Evolutionary conservation across 1,140 invertebrate genomes (phyloP).

Genomic region (Apis dorsata): DNA sequence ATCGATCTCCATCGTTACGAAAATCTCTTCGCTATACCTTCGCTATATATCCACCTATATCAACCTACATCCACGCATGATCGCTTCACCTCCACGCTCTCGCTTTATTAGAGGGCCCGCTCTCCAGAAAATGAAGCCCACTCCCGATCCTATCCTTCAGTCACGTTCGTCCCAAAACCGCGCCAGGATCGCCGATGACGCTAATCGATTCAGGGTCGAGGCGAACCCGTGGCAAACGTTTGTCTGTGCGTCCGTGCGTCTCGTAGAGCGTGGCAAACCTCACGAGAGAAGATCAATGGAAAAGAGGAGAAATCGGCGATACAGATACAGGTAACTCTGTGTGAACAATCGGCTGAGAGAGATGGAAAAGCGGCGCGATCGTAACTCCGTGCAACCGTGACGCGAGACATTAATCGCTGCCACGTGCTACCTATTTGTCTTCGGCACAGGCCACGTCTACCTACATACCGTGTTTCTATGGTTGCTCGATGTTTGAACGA

Average conservation of each 20-base stretch:
- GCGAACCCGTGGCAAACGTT: slow-evolving; percentile 1
- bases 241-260: not conserved
- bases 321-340: not conserved
- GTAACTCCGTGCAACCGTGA: slow-evolving; percentile 28
- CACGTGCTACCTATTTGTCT: slow-evolving; percentile 57
- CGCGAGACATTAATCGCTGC: slow-evolving; percentile 49
- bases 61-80: not conserved
- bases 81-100: not conserved
- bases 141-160: not conserved
- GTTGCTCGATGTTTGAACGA: not conserved
- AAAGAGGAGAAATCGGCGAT: not conserved
- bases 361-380: slow-evolving; percentile 11
- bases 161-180: not conserved
- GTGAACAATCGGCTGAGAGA: not conserved
- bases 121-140: slow-evolving; percentile 1
- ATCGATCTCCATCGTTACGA: not conserved
- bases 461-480: not conserved
- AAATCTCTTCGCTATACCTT: not conserved
- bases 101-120: not conserved
- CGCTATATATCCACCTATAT: too few relatives aligned
- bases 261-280: not conserved
- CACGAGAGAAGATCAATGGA: slow-evolving; percentile 16
- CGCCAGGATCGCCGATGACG: not conserved
- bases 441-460: not conserved
- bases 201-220: slow-evolving; percentile 53